Evolutionary conservation across 2,888 invertebrate genomes (phyloP), one percentile per base, ranked within the genome.

Genomic region (Nomada flava): DNA sequence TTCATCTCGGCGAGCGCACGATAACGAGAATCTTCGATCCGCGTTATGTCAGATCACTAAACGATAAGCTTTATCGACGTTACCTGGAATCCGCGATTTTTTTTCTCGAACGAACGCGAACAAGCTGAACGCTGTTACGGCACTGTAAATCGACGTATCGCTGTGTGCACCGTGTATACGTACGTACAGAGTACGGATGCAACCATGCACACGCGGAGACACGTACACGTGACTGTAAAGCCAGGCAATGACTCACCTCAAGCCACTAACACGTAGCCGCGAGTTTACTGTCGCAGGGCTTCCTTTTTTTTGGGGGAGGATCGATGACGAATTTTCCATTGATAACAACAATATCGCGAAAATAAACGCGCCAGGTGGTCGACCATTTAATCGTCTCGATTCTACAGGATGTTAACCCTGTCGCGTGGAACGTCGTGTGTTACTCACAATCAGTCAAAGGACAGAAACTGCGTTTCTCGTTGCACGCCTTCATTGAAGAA

Each of bases 241-340:
- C 47, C 47, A 47, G 15, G 47, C 47, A 47, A 47, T 47, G 47
- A 47, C 47, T 47, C 47, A 47, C 47, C 47, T 47, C 47, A 15
- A 11, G 47, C 11, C 13, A 47, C 74, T 79, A 69, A 79, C 76
- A 80, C 79, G 79, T 74, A 71, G 71, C 76, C 52, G 72, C 50
- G 68, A 77, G 13, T 47, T 47, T 47, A 47, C 47, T 47, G 47
- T 47, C 47, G 47, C 47, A 83, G 85, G 78, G 78, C 83, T 87
- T 81, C 79, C 75, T 75, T 72, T 69, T 77, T 72, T 62, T 78
- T 79, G 69, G 52, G 65, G 65, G 52, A 78, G 69, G 75, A 84
- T 82, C 82, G 71, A 86, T 80, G 65, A 71, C 78, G 72, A 86
- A 76, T 80, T 86, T 84, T 50, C 50, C 76, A 63, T 52, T 72